A percentile compares a stretch with the other conserved stretches of the same genome.
Conservation (phyloP, 2,888 invertebrate genomes). For the Pyralis farinalis region DNA sequence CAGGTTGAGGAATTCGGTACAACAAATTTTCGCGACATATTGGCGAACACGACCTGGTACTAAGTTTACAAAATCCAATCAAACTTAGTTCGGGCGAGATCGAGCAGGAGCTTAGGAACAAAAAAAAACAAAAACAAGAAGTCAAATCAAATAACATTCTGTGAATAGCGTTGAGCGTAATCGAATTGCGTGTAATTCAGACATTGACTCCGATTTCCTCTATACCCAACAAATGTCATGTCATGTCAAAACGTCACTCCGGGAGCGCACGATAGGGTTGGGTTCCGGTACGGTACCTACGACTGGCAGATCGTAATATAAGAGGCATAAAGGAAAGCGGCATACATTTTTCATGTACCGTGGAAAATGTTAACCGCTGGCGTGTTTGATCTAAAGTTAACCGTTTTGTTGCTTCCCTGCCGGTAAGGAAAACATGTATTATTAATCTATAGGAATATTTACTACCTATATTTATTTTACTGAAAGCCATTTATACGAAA, state of each 20-base stretch:
- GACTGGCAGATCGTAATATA: slow-evolving; percentile 1
- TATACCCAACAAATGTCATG: slow-evolving; percentile 43
- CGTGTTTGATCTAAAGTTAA: background rate
- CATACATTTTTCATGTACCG: background rate
- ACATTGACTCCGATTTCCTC: slow-evolving; percentile 43
- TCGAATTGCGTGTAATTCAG: slow-evolving; percentile 50
- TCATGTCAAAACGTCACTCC: slow-evolving; percentile 49
- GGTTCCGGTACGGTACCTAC: slow-evolving; percentile 4
- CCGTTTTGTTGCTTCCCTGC: background rate
- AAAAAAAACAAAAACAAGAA: slow-evolving; percentile 11
- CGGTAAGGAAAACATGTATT: background rate
- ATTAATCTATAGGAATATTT: background rate
- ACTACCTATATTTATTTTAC: no score
- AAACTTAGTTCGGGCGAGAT: slow-evolving; percentile 10
- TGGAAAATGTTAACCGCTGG: background rate
- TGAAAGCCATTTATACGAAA: no score
- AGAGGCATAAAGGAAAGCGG: background rate
- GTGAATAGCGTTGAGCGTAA: slow-evolving; percentile 28
- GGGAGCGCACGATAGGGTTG: slow-evolving; percentile 28
- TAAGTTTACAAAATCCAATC: slow-evolving; percentile 10
- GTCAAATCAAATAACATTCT: slow-evolving; percentile 24
- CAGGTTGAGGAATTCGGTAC: slow-evolving; percentile 1
- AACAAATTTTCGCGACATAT: background rate
- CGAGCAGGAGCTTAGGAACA: slow-evolving; percentile 12
- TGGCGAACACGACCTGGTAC: slow-evolving; percentile 2